Percentiles rank a stretch among this genome's conserved stretches.
Conservation (phyloP, 1,140 invertebrate species). For the Caenorhabditis remanei region DNA sequence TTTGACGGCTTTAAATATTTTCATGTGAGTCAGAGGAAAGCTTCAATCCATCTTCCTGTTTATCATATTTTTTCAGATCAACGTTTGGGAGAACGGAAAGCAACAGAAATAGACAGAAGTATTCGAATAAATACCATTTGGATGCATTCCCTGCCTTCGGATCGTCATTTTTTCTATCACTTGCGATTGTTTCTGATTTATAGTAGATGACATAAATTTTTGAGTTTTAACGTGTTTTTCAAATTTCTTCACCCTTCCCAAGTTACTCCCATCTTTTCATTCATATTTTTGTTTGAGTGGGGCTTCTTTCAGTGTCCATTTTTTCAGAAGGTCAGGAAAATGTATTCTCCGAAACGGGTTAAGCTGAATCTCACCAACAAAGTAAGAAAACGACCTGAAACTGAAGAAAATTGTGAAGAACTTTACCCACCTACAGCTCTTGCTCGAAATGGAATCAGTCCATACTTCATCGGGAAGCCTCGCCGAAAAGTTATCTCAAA, state of each 20-base stretch:
- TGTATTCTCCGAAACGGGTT: slow-evolving; percentile 34
- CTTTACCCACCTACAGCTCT: slow-evolving; percentile 44
- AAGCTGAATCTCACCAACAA: slow-evolving; percentile 5
- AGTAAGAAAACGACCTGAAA: slow-evolving; percentile 25
- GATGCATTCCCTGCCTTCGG: slow-evolving; percentile 37
- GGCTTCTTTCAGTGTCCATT: not conserved
- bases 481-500: not conserved
- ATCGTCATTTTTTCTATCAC: not conserved
- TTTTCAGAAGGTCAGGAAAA: not conserved
- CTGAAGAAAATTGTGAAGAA: not conserved
- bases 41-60: too few species aligned
- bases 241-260: not conserved
- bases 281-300: not conserved
- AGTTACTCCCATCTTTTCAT: not conserved
- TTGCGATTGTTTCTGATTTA: slow-evolving; percentile 37
- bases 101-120: slow-evolving; percentile 43
- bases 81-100: slow-evolving; percentile 58
- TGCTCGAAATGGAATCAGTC: slow-evolving; percentile 30
- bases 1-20: too few species aligned
- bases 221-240: not conserved
- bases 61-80: slow-evolving; percentile 39
- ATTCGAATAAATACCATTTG: slow-evolving; percentile 32
- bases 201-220: slow-evolving; percentile 40
- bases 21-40: too few species aligned
- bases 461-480: slow-evolving; percentile 38